A percentile compares a stretch with the other conserved stretches of the same genome.
Evolutionary conservation across 1,140 invertebrate genomes (phyloP).

Genomic region (Mya arenaria): DNA sequence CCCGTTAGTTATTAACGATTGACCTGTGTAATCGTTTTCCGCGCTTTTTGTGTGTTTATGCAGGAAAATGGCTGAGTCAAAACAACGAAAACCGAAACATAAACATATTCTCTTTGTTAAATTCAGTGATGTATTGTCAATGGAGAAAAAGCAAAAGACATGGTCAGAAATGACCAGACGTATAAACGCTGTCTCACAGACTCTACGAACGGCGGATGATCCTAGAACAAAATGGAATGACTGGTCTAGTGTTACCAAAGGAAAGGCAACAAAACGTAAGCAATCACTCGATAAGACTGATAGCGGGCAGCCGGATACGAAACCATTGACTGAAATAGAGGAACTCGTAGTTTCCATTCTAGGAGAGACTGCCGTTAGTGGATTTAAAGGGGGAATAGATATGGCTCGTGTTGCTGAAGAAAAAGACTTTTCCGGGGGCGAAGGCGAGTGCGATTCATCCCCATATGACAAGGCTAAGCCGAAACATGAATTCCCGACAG

Average conservation of each 20-base stretch:
- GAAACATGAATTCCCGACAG: neutral
- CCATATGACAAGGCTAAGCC: neutral
- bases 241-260: slow-evolving; percentile 10
- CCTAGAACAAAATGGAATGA: slow-evolving; percentile 6
- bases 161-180: too few relatives aligned
- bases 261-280: slow-evolving; percentile 7
- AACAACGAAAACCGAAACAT: too few relatives aligned
- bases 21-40: too few relatives aligned
- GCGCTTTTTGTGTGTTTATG: too few relatives aligned
- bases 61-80: too few relatives aligned
- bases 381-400: slow-evolving; percentile 19
- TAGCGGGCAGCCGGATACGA: slow-evolving; percentile 11
- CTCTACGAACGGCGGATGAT: slow-evolving; percentile 12
- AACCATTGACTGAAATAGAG: slow-evolving; percentile 14
- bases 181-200: slow-evolving; percentile 16
- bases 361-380: slow-evolving; percentile 1
- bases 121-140: too few relatives aligned
- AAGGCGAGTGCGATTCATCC: neutral
- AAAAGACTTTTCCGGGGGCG: slow-evolving; percentile 2
- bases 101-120: too few relatives aligned
- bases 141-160: too few relatives aligned
- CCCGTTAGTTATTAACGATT: too few relatives aligned
- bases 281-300: too few relatives aligned
- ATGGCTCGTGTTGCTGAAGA: slow-evolving; percentile 9
- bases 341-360: slow-evolving; percentile 10